Evolutionary conservation across 2,888 invertebrate species (phyloP), one percentile per base, ranked within the genome.

Genomic region (Reticulitermes lucifugus): DNA sequence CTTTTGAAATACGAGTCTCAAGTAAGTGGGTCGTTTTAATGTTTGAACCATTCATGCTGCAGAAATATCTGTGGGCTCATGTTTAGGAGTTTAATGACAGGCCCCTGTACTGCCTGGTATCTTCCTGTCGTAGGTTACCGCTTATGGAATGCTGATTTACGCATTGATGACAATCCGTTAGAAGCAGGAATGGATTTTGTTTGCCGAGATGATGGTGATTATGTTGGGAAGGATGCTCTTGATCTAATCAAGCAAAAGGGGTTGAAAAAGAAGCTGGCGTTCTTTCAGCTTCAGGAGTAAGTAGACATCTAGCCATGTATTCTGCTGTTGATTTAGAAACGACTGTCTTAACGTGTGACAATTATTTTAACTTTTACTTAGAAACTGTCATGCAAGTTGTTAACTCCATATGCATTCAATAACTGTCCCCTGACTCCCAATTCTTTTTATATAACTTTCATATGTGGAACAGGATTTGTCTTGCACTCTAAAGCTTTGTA

Each of bases 161-260:
- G 97, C 88, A 91, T 94, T 0, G 96, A 97, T 88, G 98, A 98
- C 89, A 97, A 96, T 88, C 98, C 98, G 0, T 91, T 98, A 3
- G 98, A 98, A 91, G 96, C 97, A 0, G 96, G 96, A 85, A 92
- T 98, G 65, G 94, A 93, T 18, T 95, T 95, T 89, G 93, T 96
- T 0, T 98, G 98, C 90, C 94, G 97, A 85, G 95, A 95, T 89
- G 92, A 93, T 75, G 96, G 95, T 0, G 93, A 94, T 21, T 98
- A 97, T 90, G 93, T 95, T 81, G 98, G 98, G 18, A 96, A 96
- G 88, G 92, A 93, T 75, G 92, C 92, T 0, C 93, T 98, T 0
- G 95, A 95, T 18, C 92, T 91, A 87, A 93, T 95, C 70, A 93
- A 93, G 87, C 89, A 91, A 35, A 92, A 94, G 86, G 97, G 97